These are phyloP conservation scores for Echinarachnius parma DNA, from an alignment of 53 echinoderm and acorn worm species.

Conservation along the genomic window DNA sequence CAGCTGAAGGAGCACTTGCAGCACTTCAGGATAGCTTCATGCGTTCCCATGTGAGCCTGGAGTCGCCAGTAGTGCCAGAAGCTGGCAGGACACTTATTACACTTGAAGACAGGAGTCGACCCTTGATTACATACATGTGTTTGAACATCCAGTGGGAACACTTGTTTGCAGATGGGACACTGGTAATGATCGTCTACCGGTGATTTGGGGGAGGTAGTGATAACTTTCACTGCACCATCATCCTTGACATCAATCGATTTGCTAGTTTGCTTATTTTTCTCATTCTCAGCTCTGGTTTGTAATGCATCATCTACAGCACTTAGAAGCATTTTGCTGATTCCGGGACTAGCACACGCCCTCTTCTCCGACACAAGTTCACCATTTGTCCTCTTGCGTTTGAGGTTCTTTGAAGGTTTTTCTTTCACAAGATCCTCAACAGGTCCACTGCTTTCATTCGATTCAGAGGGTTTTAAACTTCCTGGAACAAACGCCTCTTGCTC, in stretches of 20 bases:
- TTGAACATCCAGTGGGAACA: conserved; percentile 14
- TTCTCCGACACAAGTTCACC: not conserved
- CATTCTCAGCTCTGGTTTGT: conserved; percentile 3
- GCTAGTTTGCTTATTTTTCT: conserved; percentile 22
- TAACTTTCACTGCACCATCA: not conserved
- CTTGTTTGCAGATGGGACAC: conserved; percentile 64
- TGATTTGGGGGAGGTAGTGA: conserved; percentile 9
- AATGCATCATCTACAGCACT: conserved; percentile 52
- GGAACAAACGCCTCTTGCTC: no score
- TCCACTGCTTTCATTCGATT: no score
- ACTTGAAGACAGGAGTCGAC: conserved; percentile 25
- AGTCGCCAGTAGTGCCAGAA: conserved; percentile 50
- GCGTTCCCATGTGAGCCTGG: conserved; percentile 49
- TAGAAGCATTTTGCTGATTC: conserved; percentile 54
- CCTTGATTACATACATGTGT: conserved; percentile 42
- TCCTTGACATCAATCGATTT: conserved; percentile 3
- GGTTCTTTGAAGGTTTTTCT: conserved; percentile 8
- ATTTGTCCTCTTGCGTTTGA: conserved; percentile 3
- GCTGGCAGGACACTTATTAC: conserved; percentile 51
- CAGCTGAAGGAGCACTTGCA: conserved; percentile 28
- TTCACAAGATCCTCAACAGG: not conserved
- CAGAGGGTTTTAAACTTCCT: no score
- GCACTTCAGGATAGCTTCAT: conserved; percentile 38
- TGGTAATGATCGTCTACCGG: conserved; percentile 28
- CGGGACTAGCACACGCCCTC: conserved; percentile 20